phyloP scores from a whole-genome alignment of 2,888 invertebrate genomes.

The Caenorhabditis sp. region DNA sequence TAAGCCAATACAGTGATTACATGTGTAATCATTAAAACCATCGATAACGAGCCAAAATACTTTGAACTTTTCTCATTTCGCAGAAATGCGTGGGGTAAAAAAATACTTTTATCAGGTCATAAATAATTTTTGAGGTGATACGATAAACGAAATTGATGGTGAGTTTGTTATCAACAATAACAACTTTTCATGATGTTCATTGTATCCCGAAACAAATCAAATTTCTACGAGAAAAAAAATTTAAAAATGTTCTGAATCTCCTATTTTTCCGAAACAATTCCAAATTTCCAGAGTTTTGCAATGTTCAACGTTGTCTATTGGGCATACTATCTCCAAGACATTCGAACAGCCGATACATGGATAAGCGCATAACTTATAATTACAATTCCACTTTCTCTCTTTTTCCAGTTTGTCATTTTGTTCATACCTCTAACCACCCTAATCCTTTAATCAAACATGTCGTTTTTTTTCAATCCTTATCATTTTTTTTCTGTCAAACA shows the following conservation, averaged over 20 bases:
- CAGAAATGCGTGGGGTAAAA: neutral
- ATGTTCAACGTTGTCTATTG: conserved; percentile 66
- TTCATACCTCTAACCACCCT: neutral
- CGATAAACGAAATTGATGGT: neutral
- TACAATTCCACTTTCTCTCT: neutral
- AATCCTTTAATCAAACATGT: neutral
- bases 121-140: conserved; percentile 8
- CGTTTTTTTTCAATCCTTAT: neutral
- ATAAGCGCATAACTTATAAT: neutral
- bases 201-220: no score
- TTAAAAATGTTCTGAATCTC: no score
- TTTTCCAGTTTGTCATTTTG: neutral
- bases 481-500: neutral
- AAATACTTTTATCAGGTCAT: conserved; percentile 2
- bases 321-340: conserved; percentile 51
- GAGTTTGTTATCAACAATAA: no score
- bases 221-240: no score
- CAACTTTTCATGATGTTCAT: no score
- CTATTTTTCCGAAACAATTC: no score
- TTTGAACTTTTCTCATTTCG: conserved; percentile 5
- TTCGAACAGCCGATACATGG: conserved; percentile 11
- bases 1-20: conserved; percentile 2
- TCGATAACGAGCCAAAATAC: neutral
- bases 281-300: conserved; percentile 56
- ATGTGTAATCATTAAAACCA: neutral